Conservation (phyloP, 2,888 invertebrate genomes). For the Catocala fraxini region DNA sequence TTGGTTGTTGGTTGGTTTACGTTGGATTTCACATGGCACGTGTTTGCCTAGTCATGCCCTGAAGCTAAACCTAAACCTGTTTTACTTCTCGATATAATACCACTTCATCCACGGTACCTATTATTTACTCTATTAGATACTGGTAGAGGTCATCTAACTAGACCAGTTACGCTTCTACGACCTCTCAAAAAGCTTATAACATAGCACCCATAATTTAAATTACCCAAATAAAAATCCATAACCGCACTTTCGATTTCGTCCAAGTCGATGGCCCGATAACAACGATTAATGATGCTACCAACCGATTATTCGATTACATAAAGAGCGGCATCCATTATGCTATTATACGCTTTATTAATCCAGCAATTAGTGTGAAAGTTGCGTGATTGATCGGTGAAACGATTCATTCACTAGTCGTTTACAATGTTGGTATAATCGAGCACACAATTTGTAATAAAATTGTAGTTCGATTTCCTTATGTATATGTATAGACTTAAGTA, state of each 20-base stretch:
- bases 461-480: no score
- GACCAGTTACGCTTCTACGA: neutral
- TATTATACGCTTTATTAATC: constrained; percentile 69
- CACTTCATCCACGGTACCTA: no score
- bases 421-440: constrained; percentile 39
- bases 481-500: no score
- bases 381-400: constrained; percentile 68
- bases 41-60: no score
- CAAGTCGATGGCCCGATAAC: constrained; percentile 46
- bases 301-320: constrained; percentile 63
- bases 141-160: no score
- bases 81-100: no score
- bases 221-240: constrained; percentile 1
- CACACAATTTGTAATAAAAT: constrained; percentile 5
- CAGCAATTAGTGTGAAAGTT: constrained; percentile 73
- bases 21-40: no score
- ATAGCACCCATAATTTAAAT: neutral
- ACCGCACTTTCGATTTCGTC: constrained; percentile 58
- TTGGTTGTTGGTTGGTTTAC: no score
- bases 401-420: constrained; percentile 35
- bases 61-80: no score
- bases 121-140: no score
- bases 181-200: neutral
- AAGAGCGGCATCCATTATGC: constrained; percentile 52
- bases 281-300: constrained; percentile 50